These are phyloP conservation scores for Epinotia bilunana DNA, from an alignment of 2,888 invertebrate species.

Conservation along the genomic window DNA sequence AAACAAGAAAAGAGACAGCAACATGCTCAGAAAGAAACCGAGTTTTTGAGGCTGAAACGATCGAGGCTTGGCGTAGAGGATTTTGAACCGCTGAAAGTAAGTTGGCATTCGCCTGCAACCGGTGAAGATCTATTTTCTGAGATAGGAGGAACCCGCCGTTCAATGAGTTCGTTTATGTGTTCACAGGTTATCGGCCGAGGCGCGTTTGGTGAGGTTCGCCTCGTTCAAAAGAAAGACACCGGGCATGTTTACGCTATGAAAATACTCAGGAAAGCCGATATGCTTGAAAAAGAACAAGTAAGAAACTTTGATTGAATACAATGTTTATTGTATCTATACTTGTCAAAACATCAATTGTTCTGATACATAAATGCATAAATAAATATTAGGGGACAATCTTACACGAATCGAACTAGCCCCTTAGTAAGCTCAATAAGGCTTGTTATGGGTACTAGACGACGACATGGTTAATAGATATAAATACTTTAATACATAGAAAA, in stretches of 20 bases:
- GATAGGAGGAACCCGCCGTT: not conserved
- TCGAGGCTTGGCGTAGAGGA: constrained; percentile 98
- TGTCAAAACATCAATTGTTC: not conserved
- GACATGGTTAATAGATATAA: no score
- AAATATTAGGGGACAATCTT: no score
- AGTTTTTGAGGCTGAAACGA: constrained; percentile 97
- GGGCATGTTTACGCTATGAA: constrained; percentile 99
- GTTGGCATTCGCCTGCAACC: not conserved
- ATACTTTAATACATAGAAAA: no score
- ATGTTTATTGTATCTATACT: not conserved
- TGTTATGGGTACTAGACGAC: no score
- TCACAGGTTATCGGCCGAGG: constrained; percentile 91
- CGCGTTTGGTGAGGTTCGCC: constrained; percentile 96
- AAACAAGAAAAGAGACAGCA: constrained; percentile 97
- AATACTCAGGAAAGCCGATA: constrained; percentile 98
- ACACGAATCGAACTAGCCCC: no score
- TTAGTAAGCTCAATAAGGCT: no score
- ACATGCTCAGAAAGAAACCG: constrained; percentile 99
- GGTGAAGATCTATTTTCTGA: not conserved
- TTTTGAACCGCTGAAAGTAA: constrained; percentile 98
- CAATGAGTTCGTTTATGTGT: not conserved
- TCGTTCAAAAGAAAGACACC: constrained; percentile 99
- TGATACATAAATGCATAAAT: not conserved
- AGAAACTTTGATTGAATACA: constrained; percentile 32
- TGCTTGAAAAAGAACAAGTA: constrained; percentile 99